Base-by-base conservation (phyloP, 2,888 invertebrate genomes). In the Nomada hirtipes region DNA sequence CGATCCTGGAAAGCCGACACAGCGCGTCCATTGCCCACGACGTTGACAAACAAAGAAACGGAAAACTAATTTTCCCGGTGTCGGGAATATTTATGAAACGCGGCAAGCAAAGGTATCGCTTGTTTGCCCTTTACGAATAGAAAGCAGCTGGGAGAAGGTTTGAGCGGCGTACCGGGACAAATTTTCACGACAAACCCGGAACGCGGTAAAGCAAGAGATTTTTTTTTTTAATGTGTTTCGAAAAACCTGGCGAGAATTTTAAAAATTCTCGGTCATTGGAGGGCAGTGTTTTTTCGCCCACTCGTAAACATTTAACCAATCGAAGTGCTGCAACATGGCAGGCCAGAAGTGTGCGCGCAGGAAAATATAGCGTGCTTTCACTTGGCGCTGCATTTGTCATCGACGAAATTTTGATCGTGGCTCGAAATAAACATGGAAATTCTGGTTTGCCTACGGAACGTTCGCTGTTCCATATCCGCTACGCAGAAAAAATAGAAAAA, bases 1-100 rank as follows among this genome's bases (percentile, higher is more conserved):
- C 76, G 79, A 79, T 68, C 52, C 53, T 4, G 70, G 11, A n/a
- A 59, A 70, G 70, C 42, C n/a, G 52, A 60, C 52, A 44, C 52
- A 1, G 44, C 42, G 42, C 15, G 15, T 59, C 20, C 52, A 65
- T 73, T 23, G 73, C 53, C 53, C 59, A 1, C 26, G 20, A 60
- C 29, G 26, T 47, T 60, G 60, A 67, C 52, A 74, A 74, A 67
- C 73, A 47, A 29, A 65, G 60, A 65, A 47, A 10, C 57, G 52
- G 52, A n/a, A 52, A 23, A 50, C n/a, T 64, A 57, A 76, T 71
- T 72, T 71, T 36, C 23, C 50, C 50, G 0, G 15, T 13, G n/a
- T 18, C 50, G 11, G 11, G 4, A 55, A 53, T 75, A 55, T 69
- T 75, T 69, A 69, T 61, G 44, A 63, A 70, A 55, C 53, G 13